Conservation (phyloP, 2,888 invertebrate genomes). For the Drosophila antonietae region DNA sequence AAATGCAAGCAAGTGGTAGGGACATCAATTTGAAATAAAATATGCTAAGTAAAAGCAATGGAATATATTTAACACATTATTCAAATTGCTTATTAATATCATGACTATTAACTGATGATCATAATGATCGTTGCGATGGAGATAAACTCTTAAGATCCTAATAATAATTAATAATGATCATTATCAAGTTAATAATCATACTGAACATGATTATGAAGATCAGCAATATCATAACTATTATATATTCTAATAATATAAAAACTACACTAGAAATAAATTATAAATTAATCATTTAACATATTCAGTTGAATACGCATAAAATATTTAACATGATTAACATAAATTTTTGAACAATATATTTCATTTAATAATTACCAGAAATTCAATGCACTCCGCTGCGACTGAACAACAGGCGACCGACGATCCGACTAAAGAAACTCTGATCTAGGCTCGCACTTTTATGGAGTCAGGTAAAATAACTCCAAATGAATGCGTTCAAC, state of each 20-base stretch:
- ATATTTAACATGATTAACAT: not conserved
- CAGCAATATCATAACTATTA: too few relatives aligned
- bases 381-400: not conserved
- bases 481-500: not conserved
- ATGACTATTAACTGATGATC: too few relatives aligned
- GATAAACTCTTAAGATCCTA: too few relatives aligned
- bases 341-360: not conserved
- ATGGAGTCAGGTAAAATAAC: not conserved
- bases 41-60: not conserved
- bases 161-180: not conserved
- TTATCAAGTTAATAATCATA: not conserved
- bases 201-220: too few relatives aligned
- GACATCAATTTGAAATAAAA: not conserved
- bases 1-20: not conserved
- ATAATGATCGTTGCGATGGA: too few relatives aligned
- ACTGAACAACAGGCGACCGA: not conserved
- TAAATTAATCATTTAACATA: not conserved
- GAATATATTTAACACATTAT: not conserved
- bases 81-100: too few relatives aligned
- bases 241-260: too few relatives aligned
- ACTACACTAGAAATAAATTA: too few relatives aligned
- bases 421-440: not conserved
- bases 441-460: not conserved
- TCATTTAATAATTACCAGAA: not conserved
- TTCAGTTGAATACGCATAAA: not conserved